A percentile compares a stretch with the other conserved stretches of the same genome.
Conservation (phyloP, 2,113 vertebrate species). For the Rhegmatorhina hoffmannsi region DNA sequence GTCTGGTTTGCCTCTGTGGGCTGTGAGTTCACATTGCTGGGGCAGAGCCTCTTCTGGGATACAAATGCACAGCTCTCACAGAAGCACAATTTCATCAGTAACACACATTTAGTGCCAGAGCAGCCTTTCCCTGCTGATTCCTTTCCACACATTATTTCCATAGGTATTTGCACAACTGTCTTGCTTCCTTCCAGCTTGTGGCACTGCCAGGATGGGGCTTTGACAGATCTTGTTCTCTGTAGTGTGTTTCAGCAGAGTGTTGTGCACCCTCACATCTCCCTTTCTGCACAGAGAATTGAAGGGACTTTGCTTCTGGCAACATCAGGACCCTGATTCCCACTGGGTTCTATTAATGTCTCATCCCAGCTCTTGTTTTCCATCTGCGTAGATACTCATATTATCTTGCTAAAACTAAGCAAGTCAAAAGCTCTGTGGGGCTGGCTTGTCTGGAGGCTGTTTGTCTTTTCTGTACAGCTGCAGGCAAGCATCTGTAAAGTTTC, state of each 20-base stretch:
- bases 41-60: background rate
- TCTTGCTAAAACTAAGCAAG: background rate
- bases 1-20: rapidly evolving
- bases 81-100: background rate
- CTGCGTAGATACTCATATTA: background rate
- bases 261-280: background rate
- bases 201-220: rapidly evolving
- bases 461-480: constrained; percentile 52
- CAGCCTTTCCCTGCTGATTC: background rate
- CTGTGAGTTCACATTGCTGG: background rate
- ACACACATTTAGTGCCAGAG: background rate
- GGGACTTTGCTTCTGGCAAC: background rate
- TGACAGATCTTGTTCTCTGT: background rate
- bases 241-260: background rate
- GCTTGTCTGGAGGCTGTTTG: constrained; percentile 59
- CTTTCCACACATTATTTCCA: background rate
- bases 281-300: background rate
- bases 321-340: background rate
- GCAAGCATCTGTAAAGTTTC: constrained; percentile 28
- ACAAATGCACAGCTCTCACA: rapidly evolving
- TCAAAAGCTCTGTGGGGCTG: constrained; percentile 44
- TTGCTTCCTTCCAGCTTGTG: background rate
- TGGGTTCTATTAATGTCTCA: background rate
- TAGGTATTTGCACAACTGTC: background rate
- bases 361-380: background rate